Base-by-base conservation (phyloP, 2,797 vertebrate species). In the Trematomus bernacchii region DNA sequence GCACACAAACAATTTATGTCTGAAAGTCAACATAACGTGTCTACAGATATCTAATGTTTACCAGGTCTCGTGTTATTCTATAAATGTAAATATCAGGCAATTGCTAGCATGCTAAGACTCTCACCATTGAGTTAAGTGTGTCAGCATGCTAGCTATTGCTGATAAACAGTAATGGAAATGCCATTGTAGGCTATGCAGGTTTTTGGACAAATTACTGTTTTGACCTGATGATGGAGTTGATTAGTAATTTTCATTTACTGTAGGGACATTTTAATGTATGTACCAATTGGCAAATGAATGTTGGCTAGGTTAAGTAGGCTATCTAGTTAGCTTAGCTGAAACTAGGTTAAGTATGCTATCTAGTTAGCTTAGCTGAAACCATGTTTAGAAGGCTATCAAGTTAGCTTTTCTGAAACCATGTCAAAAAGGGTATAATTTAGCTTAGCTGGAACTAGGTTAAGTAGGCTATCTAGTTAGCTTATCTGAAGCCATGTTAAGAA, bases 111-210 rank as follows among this genome's bases (percentile, higher is more conserved):
- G 8, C 33, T 37, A 37, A 9, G 33, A 37, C 33, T 33, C 33
- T 51, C 21, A 15, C 21, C 58, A 16, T 46, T 42, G 44, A 21
- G 21, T 47, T 63, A 48, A 68, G 37, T 4, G 2, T 50, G n/a
- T 69, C 64, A 48, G 33, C 65, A 73, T 6, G 46, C 40, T 71
- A 71, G 46, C 21, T 14, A 11, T 27, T 14, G 15, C 37, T 27
- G 6, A 30, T 44, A 42, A 62, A 60, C 43, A 16, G 33, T 52
- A 10, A 52, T 52, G 50, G 11, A 21, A 52, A 52, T 52, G 50
- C 19, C n/a, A 19, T 21, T 21, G 21, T 21, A n/a, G n/a, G n/a
- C n/a, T n/a, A 21, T 21, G 21, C 19, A 6, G 12, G 21, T 12
- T 52, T 37, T 37, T 37, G 33, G 8, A 37, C 33, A 37, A 37